These are phyloP conservation scores for Stenodema calcarata DNA, from an alignment of 2,888 invertebrate species.

Conservation along the genomic window DNA sequence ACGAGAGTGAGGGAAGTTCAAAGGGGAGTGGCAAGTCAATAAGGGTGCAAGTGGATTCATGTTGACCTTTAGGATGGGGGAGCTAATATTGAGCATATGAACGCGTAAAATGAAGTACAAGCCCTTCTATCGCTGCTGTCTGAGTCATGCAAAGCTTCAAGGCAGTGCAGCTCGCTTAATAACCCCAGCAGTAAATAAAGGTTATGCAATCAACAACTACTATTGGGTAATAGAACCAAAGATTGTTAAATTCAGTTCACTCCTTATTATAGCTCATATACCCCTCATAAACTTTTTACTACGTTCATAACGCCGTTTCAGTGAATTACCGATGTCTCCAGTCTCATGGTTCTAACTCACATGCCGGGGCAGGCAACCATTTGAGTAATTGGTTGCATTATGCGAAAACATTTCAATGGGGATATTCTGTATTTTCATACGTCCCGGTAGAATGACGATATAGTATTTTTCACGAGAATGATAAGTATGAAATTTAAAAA, in stretches of 20 bases:
- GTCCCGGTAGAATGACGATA: too few species aligned
- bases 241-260: background rate
- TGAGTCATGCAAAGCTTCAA: background rate
- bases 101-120: background rate
- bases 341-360: background rate
- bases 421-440: too few species aligned
- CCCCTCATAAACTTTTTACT: background rate
- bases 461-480: too few species aligned
- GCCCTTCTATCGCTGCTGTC: background rate
- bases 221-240: background rate
- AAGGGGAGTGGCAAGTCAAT: background rate
- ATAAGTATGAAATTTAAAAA: too few species aligned
- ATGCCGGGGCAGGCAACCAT: background rate
- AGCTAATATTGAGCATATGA: conserved; percentile 2
- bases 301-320: background rate
- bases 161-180: background rate
- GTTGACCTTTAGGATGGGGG: conserved; percentile 2
- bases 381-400: background rate
- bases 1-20: background rate
- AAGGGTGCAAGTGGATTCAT: background rate
- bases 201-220: background rate
- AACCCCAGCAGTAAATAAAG: background rate
- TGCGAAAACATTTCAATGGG: background rate
- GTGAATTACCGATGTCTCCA: background rate
- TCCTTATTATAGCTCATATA: background rate